Evolutionary conservation across 2,888 invertebrate genomes (phyloP).

Genomic region (Parnassius glacialis): DNA sequence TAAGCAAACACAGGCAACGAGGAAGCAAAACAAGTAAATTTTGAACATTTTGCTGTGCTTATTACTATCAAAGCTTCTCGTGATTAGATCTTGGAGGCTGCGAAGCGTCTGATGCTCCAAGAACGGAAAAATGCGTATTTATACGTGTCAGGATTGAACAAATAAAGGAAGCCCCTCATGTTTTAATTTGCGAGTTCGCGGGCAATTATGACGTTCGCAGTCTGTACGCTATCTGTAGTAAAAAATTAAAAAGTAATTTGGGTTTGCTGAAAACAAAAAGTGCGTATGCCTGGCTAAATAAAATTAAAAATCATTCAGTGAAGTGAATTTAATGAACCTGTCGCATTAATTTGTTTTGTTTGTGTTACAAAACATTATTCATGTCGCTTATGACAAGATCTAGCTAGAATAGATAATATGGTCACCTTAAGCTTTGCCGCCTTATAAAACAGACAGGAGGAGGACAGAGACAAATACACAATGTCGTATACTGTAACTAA

Average conservation of each 20-base stretch:
- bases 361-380: too few relatives aligned
- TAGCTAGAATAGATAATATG: too few relatives aligned
- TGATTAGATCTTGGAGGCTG: conserved; percentile 7
- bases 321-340: background rate
- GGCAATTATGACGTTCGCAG: conserved; percentile 30
- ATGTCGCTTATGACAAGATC: too few relatives aligned
- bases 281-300: background rate
- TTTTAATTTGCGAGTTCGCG: conserved; percentile 34
- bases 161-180: conserved; percentile 46
- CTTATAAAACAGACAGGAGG: too few relatives aligned
- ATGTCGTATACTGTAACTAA: too few relatives aligned
- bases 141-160: conserved; percentile 34
- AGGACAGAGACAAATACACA: too few relatives aligned
- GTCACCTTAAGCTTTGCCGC: too few relatives aligned
- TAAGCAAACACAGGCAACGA: conserved; percentile 52
- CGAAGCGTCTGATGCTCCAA: conserved; percentile 33
- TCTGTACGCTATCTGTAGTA: conserved; percentile 15
- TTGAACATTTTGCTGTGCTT: conserved; percentile 47
- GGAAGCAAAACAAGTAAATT: conserved; percentile 42
- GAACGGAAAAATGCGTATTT: conserved; percentile 33
- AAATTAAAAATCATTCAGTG: background rate
- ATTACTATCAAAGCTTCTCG: background rate
- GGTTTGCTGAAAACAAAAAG: conserved; percentile 12
- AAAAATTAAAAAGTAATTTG: conserved; percentile 19
- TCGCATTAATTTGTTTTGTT: background rate